Evolutionary conservation across 2,113 vertebrate species (phyloP), one percentile per base, ranked within the genome.

Genomic region (Speoplatyrhinus poulsoni): DNA sequence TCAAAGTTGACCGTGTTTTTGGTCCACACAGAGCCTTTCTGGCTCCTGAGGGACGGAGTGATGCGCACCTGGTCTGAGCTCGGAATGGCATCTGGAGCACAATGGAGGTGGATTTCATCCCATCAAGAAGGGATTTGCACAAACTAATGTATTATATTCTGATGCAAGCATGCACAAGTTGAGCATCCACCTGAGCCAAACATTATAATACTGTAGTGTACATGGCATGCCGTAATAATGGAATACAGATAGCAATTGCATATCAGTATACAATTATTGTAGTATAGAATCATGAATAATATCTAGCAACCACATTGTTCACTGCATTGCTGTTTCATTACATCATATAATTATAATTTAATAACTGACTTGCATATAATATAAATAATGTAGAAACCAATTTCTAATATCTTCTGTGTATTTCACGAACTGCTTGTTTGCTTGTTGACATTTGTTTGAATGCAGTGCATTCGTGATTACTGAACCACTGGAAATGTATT

Each of bases 21-120:
- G 3, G 96, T 96, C 98, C 98, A 99, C 36, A 96, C 95, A 0
- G 94, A 93, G 33, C 98, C 98, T 55, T 86, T 94, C 54, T 99
- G 98, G 83, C 97, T 99, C 85, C 95, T 95, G 86, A 99, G 91
- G 10, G 98, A 99, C 0, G 97, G 96, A 0, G 96, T 96, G 82
- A 99, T 96, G 57, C 98, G 93, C 73, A 99, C 93, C 81, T 99
- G 97, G 87, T 99, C 97, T 12, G 95, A 88, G 49, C 96, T 97
- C 11, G 97, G 96, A 76, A 99, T 98, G 13, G 97, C 96, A 93
- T 96, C 96, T 99, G 66, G 7, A 13, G 56, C 15, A 10, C 77
- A 87, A 9, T 69, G 55, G 26, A 41, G 19, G 7, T 33, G 16
- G 3, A 13, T 32, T 8, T 7, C n/a, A 11, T 16, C 7, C 8